phyloP scores from a whole-genome alignment of 1,140 invertebrate species.

The Pygmarrhopalites habei region DNA sequence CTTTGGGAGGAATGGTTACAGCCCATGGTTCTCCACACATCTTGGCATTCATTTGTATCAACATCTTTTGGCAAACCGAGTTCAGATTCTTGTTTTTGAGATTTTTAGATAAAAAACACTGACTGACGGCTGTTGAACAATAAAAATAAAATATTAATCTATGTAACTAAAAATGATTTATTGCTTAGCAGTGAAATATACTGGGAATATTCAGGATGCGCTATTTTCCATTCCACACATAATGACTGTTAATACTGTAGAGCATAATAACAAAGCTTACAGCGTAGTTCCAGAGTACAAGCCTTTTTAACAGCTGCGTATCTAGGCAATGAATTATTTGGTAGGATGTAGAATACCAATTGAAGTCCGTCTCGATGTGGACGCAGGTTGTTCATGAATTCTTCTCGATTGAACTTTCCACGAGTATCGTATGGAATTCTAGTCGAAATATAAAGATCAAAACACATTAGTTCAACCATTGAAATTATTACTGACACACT shows the following conservation, averaged over 20 bases:
- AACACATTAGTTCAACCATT: background rate
- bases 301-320: constrained; percentile 81
- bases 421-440: constrained; percentile 6
- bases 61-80: constrained; percentile 52
- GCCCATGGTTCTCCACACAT: constrained; percentile 54
- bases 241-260: too few species aligned
- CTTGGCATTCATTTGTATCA: constrained; percentile 54
- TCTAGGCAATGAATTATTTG: constrained; percentile 60
- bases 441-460: background rate
- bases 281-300: constrained; percentile 58
- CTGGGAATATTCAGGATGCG: too few species aligned
- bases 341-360: constrained; percentile 48
- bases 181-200: background rate
- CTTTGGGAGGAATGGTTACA: constrained; percentile 49
- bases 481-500: background rate
- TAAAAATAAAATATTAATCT: background rate
- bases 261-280: too few species aligned
- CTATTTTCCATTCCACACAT: too few species aligned
- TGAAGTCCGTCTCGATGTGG: background rate
- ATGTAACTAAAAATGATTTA: constrained; percentile 1
- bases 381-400: background rate
- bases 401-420: background rate
- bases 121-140: constrained; percentile 26
- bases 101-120: constrained; percentile 24
- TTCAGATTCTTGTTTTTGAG: constrained; percentile 42